Evolutionary conservation across 2,888 invertebrate genomes (phyloP).

Genomic region (Callimorpha dominula): DNA sequence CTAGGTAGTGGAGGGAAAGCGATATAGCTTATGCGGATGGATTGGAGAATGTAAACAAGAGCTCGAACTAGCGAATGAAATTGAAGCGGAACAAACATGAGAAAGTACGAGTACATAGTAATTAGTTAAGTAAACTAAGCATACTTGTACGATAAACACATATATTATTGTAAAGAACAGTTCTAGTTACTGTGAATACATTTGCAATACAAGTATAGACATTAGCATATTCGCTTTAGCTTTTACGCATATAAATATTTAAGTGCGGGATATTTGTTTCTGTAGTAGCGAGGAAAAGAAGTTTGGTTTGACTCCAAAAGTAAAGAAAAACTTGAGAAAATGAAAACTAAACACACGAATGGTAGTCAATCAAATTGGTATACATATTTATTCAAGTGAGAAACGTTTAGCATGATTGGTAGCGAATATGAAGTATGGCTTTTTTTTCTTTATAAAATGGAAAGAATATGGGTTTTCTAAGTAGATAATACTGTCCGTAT

Average conservation of each 20-base stretch:
- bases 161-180: constrained; percentile 9
- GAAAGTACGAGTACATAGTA: background rate
- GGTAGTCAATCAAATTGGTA: too few relatives aligned
- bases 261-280: too few relatives aligned
- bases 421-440: too few relatives aligned
- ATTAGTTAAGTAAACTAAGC: constrained; percentile 3
- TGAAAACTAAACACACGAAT: too few relatives aligned
- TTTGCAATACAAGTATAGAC: constrained; percentile 23
- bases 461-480: too few relatives aligned
- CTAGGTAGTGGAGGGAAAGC: background rate
- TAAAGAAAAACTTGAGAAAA: too few relatives aligned
- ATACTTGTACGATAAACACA: background rate
- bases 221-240: constrained; percentile 17
- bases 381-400: too few relatives aligned
- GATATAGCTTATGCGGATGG: background rate
- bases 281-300: too few relatives aligned
- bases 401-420: too few relatives aligned
- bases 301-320: too few relatives aligned
- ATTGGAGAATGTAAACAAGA: background rate
- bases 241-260: constrained; percentile 7
- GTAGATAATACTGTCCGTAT: too few relatives aligned
- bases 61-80: background rate
- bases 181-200: constrained; percentile 22
- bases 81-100: background rate
- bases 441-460: too few relatives aligned